Evolutionary conservation across 2,113 vertebrate species (phyloP), one percentile per base, ranked within the genome.

Genomic region (Thunnus maccoyii): DNA sequence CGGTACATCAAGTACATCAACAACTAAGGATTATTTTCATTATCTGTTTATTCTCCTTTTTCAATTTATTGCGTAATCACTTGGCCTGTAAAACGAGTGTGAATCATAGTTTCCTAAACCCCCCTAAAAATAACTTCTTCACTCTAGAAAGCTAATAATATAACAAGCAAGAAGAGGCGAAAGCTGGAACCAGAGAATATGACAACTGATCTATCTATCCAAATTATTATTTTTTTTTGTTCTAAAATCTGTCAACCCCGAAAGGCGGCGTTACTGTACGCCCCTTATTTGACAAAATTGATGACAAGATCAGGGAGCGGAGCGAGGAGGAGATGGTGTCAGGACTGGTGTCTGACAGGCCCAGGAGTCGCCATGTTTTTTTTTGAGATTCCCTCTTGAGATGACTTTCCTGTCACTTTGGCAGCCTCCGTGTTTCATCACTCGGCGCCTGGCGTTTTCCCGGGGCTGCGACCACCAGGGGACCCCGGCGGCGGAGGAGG

Each of bases 321-420:
- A 22, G 65, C 8, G 92, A 89, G 86, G 44, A 87, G 83, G 95
- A 79, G 91, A 93, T 76, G 85, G 66, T 52, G 18, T 36, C 54
- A 76, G 50, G 81, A 78, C 0, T 4, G 75, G 75, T 1, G 27
- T 46, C 76, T 89, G 90, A 88, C 88, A 88, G 91, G 95, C 90
- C 90, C 88, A 89, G 92, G 80, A 86, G 83, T 72, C n/a, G 76
- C 91, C 84, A 87, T 70, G 82, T 90, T 88, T 30, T 30, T 90
- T 88, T 30, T 30, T 90, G 90, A 93, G 93, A 91, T 88, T 32
- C 92, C 82, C 96, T 96, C 96, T 5, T 2, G 95, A 96, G 95
- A 93, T 86, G 89, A 87, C 84, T 92, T 91, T 91, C 92, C 94
- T 96, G 96, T 97, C 96, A 96, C 93, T 95, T 93, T 91, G 91